These are phyloP conservation scores for Pseudochaenichthys georgianus DNA, from an alignment of 2,797 vertebrate species.

Conservation along the genomic window DNA sequence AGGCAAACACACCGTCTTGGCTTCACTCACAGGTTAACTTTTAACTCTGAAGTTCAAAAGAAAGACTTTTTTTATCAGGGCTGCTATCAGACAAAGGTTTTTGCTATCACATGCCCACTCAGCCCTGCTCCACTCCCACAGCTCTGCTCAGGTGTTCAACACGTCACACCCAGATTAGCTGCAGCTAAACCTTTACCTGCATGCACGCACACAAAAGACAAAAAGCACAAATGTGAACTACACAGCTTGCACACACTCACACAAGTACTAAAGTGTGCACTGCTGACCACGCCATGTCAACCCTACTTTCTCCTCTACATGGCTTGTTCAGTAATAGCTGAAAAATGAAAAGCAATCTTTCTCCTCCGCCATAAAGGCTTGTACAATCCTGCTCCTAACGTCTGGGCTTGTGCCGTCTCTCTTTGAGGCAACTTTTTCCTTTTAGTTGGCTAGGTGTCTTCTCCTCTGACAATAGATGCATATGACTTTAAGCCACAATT, in stretches of 20 bases:
- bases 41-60: conserved; percentile 7
- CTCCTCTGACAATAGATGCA: background rate
- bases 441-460: background rate
- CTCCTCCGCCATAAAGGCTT: conserved; percentile 1
- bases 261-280: conserved; percentile 3
- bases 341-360: background rate
- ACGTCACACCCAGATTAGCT: conserved; percentile 76
- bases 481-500: background rate
- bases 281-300: conserved; percentile 64
- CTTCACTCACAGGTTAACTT: background rate
- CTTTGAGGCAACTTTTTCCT: conserved; percentile 2
- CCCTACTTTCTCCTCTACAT: conserved; percentile 31
- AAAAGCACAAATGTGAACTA: conserved; percentile 7
- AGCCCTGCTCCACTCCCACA: conserved; percentile 27
- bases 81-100: conserved; percentile 21
- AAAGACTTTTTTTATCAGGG: conserved; percentile 1
- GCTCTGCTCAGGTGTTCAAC: conserved; percentile 57
- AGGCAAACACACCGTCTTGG: background rate
- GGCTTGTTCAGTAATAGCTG: background rate
- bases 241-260: conserved; percentile 5
- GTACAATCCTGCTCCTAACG: conserved; percentile 23
- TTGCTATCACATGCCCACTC: conserved; percentile 67
- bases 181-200: conserved; percentile 7
- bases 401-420: conserved; percentile 24
- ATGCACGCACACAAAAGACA: background rate